Conservation (phyloP, 2,113 vertebrate genomes). For the Castor canadensis region DNA sequence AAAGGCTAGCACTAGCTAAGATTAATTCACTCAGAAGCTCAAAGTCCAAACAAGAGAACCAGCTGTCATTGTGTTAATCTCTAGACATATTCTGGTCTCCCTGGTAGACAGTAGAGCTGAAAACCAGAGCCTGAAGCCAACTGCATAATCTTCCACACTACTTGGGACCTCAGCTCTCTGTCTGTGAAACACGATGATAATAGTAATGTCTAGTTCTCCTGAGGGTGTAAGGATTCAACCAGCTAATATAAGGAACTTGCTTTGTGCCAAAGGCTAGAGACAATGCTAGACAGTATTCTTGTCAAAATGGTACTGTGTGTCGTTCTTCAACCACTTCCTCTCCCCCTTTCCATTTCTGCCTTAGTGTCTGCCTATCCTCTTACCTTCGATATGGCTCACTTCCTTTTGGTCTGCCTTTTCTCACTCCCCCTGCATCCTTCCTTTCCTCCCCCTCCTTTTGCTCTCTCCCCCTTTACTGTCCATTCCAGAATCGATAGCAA, state of each 20-base stretch:
- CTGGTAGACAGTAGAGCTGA: neutral
- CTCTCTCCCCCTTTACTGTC: neutral
- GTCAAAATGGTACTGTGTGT: neutral
- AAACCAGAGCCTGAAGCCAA: neutral
- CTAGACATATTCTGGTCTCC: neutral
- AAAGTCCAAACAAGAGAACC: neutral
- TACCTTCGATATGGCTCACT: too few species aligned
- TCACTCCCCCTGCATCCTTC: neutral
- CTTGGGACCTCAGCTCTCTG: neutral
- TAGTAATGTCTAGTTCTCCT: neutral
- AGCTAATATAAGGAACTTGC: neutral
- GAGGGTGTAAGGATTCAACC: neutral
- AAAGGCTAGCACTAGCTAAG: neutral
- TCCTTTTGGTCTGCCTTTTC: neutral
- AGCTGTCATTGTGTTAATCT: neutral
- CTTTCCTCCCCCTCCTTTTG: too few species aligned
- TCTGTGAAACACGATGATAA: neutral
- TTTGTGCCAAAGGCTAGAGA: neutral
- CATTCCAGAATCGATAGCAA: neutral
- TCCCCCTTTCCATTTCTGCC: neutral
- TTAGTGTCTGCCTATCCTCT: neutral
- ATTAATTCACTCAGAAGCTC: neutral
- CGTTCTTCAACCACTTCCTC: too few species aligned
- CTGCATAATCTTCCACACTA: neutral
- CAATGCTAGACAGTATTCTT: neutral